These are phyloP conservation scores for Trachelus troglodyta DNA, from an alignment of 2,888 invertebrate species.

Conservation along the genomic window DNA sequence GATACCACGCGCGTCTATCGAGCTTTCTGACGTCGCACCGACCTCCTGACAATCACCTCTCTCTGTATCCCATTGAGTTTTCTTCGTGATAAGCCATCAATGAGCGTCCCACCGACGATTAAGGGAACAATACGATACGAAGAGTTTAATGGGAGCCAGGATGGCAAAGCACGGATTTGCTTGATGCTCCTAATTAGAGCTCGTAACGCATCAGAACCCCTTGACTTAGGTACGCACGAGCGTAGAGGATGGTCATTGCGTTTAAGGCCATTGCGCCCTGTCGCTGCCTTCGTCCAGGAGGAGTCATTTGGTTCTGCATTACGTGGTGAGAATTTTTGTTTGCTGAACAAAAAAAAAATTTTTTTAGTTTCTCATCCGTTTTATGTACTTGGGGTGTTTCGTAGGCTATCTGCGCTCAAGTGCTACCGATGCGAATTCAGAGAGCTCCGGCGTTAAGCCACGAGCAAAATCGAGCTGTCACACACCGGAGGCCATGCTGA, in stretches of 20 bases:
- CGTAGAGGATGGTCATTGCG: background rate
- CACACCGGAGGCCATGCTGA: slow-evolving; percentile 1
- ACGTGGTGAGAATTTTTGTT: background rate
- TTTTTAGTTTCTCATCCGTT: background rate
- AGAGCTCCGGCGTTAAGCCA: background rate
- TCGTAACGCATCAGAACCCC: slow-evolving; percentile 38
- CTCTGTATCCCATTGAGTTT: background rate
- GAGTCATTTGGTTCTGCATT: background rate
- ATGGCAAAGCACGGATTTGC: slow-evolving; percentile 18
- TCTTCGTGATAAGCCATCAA: slow-evolving; percentile 8
- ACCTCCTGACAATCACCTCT: background rate
- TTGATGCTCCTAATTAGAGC: slow-evolving; percentile 43
- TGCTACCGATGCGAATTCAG: background rate
- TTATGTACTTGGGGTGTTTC: background rate
- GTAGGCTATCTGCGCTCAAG: background rate
- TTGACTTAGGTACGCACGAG: slow-evolving; percentile 4
- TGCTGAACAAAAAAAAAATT: background rate
- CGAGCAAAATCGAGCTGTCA: slow-evolving; percentile 5
- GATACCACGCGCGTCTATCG: no score
- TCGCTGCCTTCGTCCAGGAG: background rate
- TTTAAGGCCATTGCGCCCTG: background rate
- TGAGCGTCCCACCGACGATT: slow-evolving; percentile 14
- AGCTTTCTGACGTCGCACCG: no score
- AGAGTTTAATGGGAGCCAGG: slow-evolving; percentile 26
- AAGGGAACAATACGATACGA: slow-evolving; percentile 24